Evolutionary conservation across 2,888 invertebrate species (phyloP), one percentile per base, ranked within the genome.

Genomic region (Eupithecia centaureata): DNA sequence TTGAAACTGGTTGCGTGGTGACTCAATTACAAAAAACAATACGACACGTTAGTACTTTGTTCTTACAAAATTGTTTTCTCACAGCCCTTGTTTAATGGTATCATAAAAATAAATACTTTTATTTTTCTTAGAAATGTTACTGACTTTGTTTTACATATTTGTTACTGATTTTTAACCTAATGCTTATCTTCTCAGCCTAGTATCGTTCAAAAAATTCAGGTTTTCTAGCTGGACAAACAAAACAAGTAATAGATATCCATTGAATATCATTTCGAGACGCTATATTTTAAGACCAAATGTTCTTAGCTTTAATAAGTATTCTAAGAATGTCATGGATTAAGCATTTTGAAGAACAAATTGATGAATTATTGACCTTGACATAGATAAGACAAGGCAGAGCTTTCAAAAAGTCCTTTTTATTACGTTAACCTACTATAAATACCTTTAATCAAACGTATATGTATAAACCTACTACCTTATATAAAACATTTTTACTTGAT

Each of bases 21-120:
- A 79, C 77, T 79, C 80, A 81, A 81, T 74, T 79, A 75, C 80
- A 78, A 76, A 81, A 83, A 82, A 84, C 82, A 84, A 84, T 75
- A 76, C 71, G 71, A 73, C 76, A 77, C 70, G 57, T 71, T 68
- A 63, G 74, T 77, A 77, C 76, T 76, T 75, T 78, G 79, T 77
- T 79, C 77, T 82, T 82, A 75, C 75, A 82, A 75, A 77, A 83
- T 71, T 61, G 58, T 74, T 76, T 79, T 82, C 78, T 77, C 83
- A 83, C 78, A 81, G 70, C 73, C 73, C 72, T 73, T 68, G 35
- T 68, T 63, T 57, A 12, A 18, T 57, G 5, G 28, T 69, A 71
- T 61, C 63, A 52, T 63, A 38, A 60, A 69, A 65, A 65, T 51
- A 22, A 1, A 13, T 52, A 13, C 1, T 15, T 13, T 5, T 22